Percentiles rank a stretch among this genome's conserved stretches.
These are phyloP conservation scores for Bolinopsis microptera DNA, from an alignment of 37 sponge, comb jelly and placozoan genomes.

Conservation along the genomic window DNA sequence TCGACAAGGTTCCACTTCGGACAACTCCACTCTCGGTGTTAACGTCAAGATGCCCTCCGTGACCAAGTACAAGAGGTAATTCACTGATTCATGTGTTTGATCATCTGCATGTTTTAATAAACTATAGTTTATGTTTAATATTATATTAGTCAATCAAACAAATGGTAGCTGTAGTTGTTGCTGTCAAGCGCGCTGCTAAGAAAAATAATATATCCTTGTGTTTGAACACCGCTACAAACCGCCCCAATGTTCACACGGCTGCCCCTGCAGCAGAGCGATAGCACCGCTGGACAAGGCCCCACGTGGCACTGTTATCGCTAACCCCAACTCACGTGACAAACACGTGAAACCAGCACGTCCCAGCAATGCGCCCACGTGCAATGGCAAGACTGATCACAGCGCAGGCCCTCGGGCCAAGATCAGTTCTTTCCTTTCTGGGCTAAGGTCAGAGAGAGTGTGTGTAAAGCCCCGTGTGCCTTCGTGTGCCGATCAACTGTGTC, in stretches of 20 bases:
- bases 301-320: not conserved
- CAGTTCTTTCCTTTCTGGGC: not conserved
- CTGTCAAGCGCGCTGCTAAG: not conserved
- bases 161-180: not conserved
- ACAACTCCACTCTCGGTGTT: not conserved
- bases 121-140: too few relatives aligned
- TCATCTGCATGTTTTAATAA: not conserved
- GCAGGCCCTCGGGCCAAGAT: not conserved
- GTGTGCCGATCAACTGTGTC: not conserved
- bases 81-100: not conserved
- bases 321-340: not conserved
- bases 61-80: slow-evolving; percentile 50
- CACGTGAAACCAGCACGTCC: too few relatives aligned
- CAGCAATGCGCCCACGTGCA: not conserved
- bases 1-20: not conserved
- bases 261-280: not conserved
- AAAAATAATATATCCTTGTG: too few relatives aligned
- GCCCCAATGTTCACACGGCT: not conserved
- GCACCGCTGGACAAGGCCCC: not conserved
- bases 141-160: too few relatives aligned
- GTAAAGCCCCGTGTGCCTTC: too few relatives aligned
- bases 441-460: not conserved
- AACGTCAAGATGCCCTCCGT: not conserved
- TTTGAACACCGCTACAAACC: too few relatives aligned
- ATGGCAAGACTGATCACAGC: not conserved